Evolutionary conservation across 1,140 invertebrate genomes (phyloP), one percentile per base, ranked within the genome.

Genomic region (Drosophila arizonae): DNA sequence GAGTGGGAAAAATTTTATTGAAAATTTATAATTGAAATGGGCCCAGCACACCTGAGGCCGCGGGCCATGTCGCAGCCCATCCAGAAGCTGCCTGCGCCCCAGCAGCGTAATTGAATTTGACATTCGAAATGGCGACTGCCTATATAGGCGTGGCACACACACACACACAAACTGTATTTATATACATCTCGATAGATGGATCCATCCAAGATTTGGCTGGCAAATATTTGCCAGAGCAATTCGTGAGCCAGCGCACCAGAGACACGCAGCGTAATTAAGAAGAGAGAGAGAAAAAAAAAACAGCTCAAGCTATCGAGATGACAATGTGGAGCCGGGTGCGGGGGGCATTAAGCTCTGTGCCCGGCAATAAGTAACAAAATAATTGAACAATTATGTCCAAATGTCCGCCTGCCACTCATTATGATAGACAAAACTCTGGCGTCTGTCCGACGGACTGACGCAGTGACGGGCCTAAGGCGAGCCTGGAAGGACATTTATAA

Each of bases 381-480:
- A 90, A 90, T 90, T 90, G 89, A 90, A 90, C 89, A 90, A 90
- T 90, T 87, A 90, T 90, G 89, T 90, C 79, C 89, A 90, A 90
- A 86, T 90, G 89, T 87, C 85, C 70, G 79, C 56, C 79, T 90
- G 89, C 85, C 89, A 90, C 77, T 90, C 89, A 89, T 90, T 90
- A 90, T 90, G 85, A 89, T 81, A 84, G 85, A 88, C 85, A 89
- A 85, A 85, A 84, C 68, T 78, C 71, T 13, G 81, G 77, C 61
- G 76, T 70, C 68, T 55, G 21, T 11, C 76, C 56, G 76, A 76
- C 67, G 67, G 60, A 54, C 50, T 24, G 21, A 24, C 21, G 1
- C 21, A 24, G 21, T 2, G 21, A 24, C 67, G 67, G 60, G 58
- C 50, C 54, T 76, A 81, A 72, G 78, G 57, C 50, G 60, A 69